Conservation (phyloP, 1,140 invertebrate genomes). For the Leptinotarsa defecta region DNA sequence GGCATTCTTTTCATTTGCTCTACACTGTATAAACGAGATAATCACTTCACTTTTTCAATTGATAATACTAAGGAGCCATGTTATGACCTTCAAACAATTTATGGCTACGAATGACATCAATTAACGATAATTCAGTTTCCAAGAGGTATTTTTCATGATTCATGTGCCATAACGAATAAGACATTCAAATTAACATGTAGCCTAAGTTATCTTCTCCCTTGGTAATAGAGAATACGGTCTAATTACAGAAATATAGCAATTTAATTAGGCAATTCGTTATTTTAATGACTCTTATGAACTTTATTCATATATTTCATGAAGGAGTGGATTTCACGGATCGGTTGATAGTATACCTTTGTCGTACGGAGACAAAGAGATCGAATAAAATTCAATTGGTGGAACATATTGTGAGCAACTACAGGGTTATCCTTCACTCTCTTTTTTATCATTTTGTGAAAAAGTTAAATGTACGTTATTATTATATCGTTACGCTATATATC, state of each 20-base stretch:
- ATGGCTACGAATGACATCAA: not conserved
- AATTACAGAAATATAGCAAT: conserved; percentile 12
- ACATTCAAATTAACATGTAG: conserved; percentile 11
- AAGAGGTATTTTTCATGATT: conserved; percentile 9
- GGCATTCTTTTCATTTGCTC: no score
- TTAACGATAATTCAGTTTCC: not conserved
- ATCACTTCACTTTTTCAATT: no score
- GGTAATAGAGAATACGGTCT: conserved; percentile 7
- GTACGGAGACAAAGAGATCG: no score
- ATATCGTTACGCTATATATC: no score
- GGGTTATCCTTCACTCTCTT: no score
- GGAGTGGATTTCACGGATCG: not conserved
- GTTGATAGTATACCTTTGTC: not conserved
- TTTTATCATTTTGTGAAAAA: no score
- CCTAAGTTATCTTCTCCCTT: conserved; percentile 11
- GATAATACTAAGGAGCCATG: no score
- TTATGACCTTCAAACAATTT: not conserved
- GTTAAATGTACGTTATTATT: no score
- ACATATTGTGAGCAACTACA: no score
- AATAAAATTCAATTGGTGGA: no score
- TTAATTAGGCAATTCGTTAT: conserved; percentile 17
- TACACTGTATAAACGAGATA: no score
- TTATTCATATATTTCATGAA: conserved; percentile 10
- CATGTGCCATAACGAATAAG: conserved; percentile 5
- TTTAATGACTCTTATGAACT: conserved; percentile 20